phyloP scores from a whole-genome alignment of 2,888 invertebrate genomes.

The Yponomeuta plumbellus region DNA sequence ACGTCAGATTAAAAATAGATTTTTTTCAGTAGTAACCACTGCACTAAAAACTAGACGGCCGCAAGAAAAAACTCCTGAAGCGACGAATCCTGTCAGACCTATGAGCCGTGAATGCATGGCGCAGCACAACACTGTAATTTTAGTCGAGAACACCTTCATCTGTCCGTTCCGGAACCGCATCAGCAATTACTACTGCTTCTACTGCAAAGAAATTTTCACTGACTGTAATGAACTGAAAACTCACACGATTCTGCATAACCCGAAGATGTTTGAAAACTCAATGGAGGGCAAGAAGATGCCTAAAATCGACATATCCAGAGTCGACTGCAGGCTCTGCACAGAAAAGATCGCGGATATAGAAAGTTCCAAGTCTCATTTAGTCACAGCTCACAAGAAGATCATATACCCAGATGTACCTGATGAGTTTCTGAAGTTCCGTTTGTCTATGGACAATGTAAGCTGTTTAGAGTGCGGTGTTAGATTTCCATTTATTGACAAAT shows the following conservation, averaged over 20 bases:
- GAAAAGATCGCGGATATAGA: conserved; percentile 13
- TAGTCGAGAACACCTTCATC: conserved; percentile 54
- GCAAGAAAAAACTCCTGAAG: background rate
- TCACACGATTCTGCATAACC: conserved; percentile 16
- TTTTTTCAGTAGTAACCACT: background rate
- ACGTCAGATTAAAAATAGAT: no score
- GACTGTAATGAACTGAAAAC: conserved; percentile 11
- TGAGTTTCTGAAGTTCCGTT: conserved; percentile 14
- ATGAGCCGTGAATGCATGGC: conserved; percentile 39
- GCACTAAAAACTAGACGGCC: background rate
- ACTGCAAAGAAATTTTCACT: conserved; percentile 43
- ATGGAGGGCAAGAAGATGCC: conserved; percentile 40
- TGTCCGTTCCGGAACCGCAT: conserved; percentile 58
- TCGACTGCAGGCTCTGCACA: conserved; percentile 19
- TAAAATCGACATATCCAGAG: conserved; percentile 16
- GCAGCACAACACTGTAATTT: conserved; percentile 46
- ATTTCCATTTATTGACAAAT: conserved; percentile 27
- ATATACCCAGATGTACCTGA: conserved; percentile 9
- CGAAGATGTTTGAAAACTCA: conserved; percentile 36
- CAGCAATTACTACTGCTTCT: conserved; percentile 63
- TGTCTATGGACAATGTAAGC: conserved; percentile 14
- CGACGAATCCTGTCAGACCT: background rate
- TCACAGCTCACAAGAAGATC: conserved; percentile 10
- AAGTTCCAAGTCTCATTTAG: conserved; percentile 14
- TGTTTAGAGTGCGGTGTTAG: conserved; percentile 27